phyloP scores from a whole-genome alignment of 1,140 invertebrate genomes.

The Pristionchus pacificus region DNA sequence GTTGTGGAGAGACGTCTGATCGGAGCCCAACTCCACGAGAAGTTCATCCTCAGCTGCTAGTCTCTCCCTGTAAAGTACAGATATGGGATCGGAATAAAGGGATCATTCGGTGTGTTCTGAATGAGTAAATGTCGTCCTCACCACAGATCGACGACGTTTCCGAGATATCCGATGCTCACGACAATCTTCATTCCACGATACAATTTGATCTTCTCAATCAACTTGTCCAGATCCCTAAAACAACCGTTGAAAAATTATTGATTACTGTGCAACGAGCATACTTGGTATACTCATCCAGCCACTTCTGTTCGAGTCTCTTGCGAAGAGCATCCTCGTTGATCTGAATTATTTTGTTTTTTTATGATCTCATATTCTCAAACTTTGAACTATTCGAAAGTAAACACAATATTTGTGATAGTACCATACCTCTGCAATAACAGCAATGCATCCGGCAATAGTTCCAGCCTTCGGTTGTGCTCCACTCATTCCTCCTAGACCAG shows the following conservation, averaged over 20 bases:
- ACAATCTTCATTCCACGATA: constrained; percentile 55
- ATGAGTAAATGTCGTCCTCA: constrained; percentile 35
- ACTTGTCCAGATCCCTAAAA: constrained; percentile 59
- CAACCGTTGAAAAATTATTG: too few relatives aligned
- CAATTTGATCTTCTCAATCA: constrained; percentile 62
- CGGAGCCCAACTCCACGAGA: constrained; percentile 68
- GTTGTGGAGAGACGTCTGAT: constrained; percentile 71
- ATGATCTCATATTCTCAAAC: too few relatives aligned
- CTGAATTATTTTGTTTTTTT: constrained; percentile 53
- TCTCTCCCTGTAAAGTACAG: constrained; percentile 61
- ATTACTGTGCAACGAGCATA: constrained; percentile 58
- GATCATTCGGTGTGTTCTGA: not conserved
- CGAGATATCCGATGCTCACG: constrained; percentile 68
- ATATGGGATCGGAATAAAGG: not conserved
- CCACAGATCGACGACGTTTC: constrained; percentile 68
- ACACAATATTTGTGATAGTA: not conserved
- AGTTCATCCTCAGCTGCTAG: constrained; percentile 65
- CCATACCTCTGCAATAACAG: constrained; percentile 69
- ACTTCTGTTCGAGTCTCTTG: constrained; percentile 68
- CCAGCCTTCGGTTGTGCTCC: constrained; percentile 70
- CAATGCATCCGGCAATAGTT: constrained; percentile 68
- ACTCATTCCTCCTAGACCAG: constrained; percentile 71
- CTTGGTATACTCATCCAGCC: constrained; percentile 64
- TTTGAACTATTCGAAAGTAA: too few relatives aligned
- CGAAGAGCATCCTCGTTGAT: constrained; percentile 64